phyloP scores from a whole-genome alignment of 1,140 invertebrate species.

The Dryas iulia region DNA sequence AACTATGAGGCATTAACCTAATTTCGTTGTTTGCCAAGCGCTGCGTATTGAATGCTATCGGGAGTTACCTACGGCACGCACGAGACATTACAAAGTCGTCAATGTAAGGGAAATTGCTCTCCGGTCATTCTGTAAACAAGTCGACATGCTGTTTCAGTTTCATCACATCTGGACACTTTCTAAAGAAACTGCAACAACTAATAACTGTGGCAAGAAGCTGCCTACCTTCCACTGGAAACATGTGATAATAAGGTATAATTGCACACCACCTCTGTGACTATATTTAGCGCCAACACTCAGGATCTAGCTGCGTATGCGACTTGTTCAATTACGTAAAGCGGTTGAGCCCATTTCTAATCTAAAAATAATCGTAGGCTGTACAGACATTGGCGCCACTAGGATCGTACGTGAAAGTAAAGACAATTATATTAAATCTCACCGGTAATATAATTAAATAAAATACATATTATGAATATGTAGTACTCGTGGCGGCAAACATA shows the following conservation, averaged over 20 bases:
- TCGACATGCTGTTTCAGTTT: constrained; percentile 64
- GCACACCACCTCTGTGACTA: constrained; percentile 72
- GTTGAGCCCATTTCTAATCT: constrained; percentile 80
- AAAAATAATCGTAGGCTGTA: constrained; percentile 79
- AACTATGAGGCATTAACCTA: constrained; percentile 17
- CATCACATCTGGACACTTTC: constrained; percentile 74
- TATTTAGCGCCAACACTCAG: constrained; percentile 76
- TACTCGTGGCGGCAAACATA: not conserved
- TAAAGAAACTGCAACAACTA: constrained; percentile 72
- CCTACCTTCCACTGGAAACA: constrained; percentile 72
- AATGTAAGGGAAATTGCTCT: constrained; percentile 55
- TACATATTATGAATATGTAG: constrained; percentile 15
- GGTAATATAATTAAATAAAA: constrained; percentile 28
- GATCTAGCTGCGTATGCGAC: constrained; percentile 73
- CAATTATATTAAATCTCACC: constrained; percentile 58
- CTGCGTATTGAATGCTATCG: constrained; percentile 19
- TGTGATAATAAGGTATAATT: constrained; percentile 79
- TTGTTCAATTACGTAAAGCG: constrained; percentile 79
- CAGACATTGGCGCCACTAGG: constrained; percentile 73
- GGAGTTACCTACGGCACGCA: constrained; percentile 55
- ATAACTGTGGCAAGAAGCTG: constrained; percentile 59
- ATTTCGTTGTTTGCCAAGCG: constrained; percentile 25
- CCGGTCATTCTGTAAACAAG: constrained; percentile 54
- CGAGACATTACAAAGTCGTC: constrained; percentile 62
- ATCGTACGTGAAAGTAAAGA: constrained; percentile 75